Percentiles rank a stretch among this genome's conserved stretches.
Conservation (phyloP, 1,140 invertebrate genomes). For the Trichonephila inaurata region DNA sequence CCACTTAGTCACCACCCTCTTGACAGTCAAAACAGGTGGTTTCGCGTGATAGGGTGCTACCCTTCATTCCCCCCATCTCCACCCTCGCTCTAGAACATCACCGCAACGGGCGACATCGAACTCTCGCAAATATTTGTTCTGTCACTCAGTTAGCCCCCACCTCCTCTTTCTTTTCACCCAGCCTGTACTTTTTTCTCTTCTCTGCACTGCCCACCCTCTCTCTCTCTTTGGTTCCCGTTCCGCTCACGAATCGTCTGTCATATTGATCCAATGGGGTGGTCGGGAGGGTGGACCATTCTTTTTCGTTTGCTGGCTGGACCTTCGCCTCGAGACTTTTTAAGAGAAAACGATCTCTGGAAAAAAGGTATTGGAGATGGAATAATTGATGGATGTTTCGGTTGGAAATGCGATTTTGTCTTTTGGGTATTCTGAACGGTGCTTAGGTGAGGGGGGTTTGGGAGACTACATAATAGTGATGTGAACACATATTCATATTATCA, state of each 20-base stretch:
- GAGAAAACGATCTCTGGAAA: constrained; percentile 29
- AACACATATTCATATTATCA: too few species aligned
- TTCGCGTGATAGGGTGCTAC: constrained; percentile 51
- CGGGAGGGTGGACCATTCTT: neutral
- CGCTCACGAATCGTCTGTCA: constrained; percentile 17
- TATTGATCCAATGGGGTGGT: constrained; percentile 11
- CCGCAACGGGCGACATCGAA: constrained; percentile 48
- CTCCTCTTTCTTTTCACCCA: neutral
- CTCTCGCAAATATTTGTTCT: constrained; percentile 62
- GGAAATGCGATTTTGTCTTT: neutral
- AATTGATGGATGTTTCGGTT: constrained; percentile 16
- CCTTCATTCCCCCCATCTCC: neutral
- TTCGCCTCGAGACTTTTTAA: constrained; percentile 38
- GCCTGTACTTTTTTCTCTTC: constrained; percentile 18
- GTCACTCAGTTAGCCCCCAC: constrained; percentile 57
- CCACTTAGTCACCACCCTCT: constrained; percentile 66
- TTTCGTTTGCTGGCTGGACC: constrained; percentile 6
- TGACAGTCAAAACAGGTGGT: constrained; percentile 67
- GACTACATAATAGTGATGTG: too few species aligned
- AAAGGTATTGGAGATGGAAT: neutral
- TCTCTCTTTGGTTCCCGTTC: neutral
- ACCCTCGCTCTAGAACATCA: constrained; percentile 23
- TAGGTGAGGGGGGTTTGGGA: too few species aligned
- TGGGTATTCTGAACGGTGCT: neutral
- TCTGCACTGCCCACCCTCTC: neutral